phyloP scores from a whole-genome alignment of 2,888 invertebrate species.

The Callosobruchus maculatus region DNA sequence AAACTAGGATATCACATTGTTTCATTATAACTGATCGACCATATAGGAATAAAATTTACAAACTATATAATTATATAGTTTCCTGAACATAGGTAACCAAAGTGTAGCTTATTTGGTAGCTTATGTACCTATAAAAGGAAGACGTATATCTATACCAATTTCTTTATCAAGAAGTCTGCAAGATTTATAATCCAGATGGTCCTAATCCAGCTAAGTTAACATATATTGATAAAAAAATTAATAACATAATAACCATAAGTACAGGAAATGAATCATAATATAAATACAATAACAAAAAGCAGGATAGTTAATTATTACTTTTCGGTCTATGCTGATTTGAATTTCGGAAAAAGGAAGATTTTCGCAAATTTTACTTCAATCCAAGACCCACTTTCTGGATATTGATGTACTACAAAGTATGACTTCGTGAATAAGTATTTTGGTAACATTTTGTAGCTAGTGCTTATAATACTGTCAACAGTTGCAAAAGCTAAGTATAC shows the following conservation, averaged over 20 bases:
- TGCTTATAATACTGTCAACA: too few relatives aligned
- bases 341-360: too few relatives aligned
- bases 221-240: background rate
- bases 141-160: background rate
- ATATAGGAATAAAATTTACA: background rate
- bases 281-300: too few relatives aligned
- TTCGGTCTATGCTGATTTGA: too few relatives aligned
- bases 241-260: background rate
- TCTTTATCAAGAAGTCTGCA: background rate
- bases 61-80: background rate
- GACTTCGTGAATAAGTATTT: too few relatives aligned
- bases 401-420: too few relatives aligned
- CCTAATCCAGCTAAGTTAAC: background rate
- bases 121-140: background rate
- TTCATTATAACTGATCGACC: background rate
- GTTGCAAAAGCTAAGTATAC: too few relatives aligned
- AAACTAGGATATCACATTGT: background rate
- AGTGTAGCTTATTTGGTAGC: background rate
- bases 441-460: too few relatives aligned
- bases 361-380: too few relatives aligned
- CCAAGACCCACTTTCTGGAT: too few relatives aligned
- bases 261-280: background rate
- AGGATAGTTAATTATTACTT: too few relatives aligned
- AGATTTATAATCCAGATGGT: background rate
- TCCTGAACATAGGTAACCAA: background rate